These are phyloP conservation scores for Carollia perspicillata DNA, from an alignment of 2,113 vertebrate genomes.

Conservation along the genomic window DNA sequence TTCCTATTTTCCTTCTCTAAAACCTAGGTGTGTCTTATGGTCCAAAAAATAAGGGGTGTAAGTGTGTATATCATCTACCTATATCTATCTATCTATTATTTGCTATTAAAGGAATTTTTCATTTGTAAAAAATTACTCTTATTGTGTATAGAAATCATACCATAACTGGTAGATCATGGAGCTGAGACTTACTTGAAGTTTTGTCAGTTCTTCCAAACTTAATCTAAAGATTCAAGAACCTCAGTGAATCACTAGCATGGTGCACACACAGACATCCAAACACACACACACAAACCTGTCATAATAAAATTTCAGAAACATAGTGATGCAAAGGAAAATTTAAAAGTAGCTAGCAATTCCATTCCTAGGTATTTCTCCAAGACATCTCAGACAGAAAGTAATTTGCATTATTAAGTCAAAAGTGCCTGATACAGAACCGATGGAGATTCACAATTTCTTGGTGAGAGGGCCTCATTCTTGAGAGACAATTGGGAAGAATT, in stretches of 20 bases:
- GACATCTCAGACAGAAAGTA: neutral
- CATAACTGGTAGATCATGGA: neutral
- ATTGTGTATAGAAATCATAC: neutral
- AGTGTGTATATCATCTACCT: neutral
- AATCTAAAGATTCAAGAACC: neutral
- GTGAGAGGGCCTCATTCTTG: neutral
- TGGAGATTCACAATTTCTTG: neutral
- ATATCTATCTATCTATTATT: neutral
- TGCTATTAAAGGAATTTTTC: neutral
- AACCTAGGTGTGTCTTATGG: no score
- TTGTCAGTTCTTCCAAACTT: no score
- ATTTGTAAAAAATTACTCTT: neutral
- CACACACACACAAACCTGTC: neutral
- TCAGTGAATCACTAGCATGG: neutral
- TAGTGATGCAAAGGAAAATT: neutral
- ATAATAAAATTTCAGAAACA: conserved; percentile 13
- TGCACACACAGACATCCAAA: neutral
- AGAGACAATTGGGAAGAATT: neutral
- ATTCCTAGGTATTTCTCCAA: neutral
- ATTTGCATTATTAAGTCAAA: conserved; percentile 29
- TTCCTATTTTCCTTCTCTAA: no score
- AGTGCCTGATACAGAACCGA: neutral
- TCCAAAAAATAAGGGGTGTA: no score
- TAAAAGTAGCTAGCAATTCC: neutral
- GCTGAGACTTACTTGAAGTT: neutral